Conservation (phyloP, 2,888 invertebrate species). For the Epinotia bilunana region DNA sequence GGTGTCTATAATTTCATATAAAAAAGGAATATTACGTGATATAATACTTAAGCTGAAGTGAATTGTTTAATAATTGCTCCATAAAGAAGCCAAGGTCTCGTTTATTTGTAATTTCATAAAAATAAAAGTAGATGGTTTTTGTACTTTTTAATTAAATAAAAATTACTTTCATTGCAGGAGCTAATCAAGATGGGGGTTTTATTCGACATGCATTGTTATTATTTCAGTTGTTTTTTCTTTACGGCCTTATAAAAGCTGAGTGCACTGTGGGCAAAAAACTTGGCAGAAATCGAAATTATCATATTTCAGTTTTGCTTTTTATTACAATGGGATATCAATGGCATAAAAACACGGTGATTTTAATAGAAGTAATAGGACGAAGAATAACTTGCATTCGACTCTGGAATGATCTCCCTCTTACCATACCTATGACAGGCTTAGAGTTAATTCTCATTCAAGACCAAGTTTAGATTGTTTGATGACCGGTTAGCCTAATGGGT, state of each 20-base stretch:
- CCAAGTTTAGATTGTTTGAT: too few species aligned
- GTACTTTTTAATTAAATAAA: slow-evolving; percentile 37
- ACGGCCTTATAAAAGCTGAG: slow-evolving; percentile 14
- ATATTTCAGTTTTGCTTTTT: too few species aligned
- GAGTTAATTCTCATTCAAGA: too few species aligned
- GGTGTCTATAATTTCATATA: slow-evolving; percentile 61
- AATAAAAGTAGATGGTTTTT: slow-evolving; percentile 23
- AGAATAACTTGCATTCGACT: too few species aligned
- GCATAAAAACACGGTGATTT: too few species aligned
- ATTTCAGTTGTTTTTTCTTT: slow-evolving; percentile 1
- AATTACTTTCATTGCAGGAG: slow-evolving; percentile 17
- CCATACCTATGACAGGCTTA: too few species aligned
- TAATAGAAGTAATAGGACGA: too few species aligned
- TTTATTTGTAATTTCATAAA: slow-evolving; percentile 44
- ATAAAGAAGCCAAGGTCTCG: slow-evolving; percentile 55
- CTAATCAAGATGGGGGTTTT: slow-evolving; percentile 13
- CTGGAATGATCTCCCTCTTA: too few species aligned
- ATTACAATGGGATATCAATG: too few species aligned
- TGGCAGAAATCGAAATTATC: too few species aligned
- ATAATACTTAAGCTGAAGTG: slow-evolving; percentile 60
- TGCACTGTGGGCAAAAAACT: background rate
- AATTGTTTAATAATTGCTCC: slow-evolving; percentile 67
- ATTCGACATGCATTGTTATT: background rate
- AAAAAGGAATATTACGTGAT: slow-evolving; percentile 60
- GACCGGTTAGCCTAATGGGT: too few species aligned